phyloP scores from a whole-genome alignment of 2,888 invertebrate genomes.

The Spicauda simplicius region DNA sequence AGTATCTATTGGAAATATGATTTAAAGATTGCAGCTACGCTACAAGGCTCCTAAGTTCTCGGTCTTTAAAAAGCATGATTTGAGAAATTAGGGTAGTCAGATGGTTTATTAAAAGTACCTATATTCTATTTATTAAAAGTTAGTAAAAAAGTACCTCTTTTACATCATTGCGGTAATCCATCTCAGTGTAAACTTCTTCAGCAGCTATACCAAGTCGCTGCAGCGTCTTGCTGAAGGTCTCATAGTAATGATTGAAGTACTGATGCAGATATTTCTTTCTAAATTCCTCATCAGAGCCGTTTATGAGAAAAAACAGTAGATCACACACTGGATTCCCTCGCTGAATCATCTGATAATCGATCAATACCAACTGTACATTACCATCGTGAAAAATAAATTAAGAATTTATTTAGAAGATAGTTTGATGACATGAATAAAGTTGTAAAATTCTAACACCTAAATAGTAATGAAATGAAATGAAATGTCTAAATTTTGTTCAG shows the following conservation, averaged over 20 bases:
- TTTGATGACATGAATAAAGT: no score
- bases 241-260: constrained; percentile 50
- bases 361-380: constrained; percentile 41
- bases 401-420: no score
- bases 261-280: constrained; percentile 44
- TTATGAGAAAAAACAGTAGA: constrained; percentile 51
- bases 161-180: constrained; percentile 50
- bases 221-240: constrained; percentile 44
- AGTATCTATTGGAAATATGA: no score
- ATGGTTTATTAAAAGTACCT: no score
- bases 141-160: constrained; percentile 42
- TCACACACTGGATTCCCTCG: constrained; percentile 44
- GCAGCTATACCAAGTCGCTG: constrained; percentile 44
- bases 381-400: constrained; percentile 45
- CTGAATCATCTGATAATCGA: constrained; percentile 51
- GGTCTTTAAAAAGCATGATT: no score
- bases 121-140: no score
- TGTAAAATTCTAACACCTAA: no score
- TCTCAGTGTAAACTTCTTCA: constrained; percentile 45
- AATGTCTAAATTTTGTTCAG: no score
- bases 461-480: no score
- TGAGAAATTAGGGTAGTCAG: no score
- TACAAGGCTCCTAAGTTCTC: no score
- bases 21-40: no score
- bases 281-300: constrained; percentile 52